Base-by-base conservation (phyloP, 2,888 invertebrate genomes). In the Ormyrus rosae region DNA sequence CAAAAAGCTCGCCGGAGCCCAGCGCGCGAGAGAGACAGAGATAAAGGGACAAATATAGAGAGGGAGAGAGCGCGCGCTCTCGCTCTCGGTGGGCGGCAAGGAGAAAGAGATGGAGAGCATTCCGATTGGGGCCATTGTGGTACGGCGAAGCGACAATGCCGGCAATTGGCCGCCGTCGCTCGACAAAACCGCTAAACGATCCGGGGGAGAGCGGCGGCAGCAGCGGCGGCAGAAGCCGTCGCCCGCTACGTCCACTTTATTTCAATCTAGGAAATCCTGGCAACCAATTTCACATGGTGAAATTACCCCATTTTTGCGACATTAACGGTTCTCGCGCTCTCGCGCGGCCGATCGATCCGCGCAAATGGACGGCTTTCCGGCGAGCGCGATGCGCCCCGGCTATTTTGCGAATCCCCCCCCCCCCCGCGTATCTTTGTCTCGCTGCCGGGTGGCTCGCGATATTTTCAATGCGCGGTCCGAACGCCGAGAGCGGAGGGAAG, bases 101-200 rank as follows among this genome's bases (percentile, higher is more conserved):
- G 48, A 69, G 65, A 71, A 71, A 83, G 83, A 82, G 84, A 83
- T 74, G 83, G 70, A 67, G 87, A 86, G 85, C 85, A 89, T 90
- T 91, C 90, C 91, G 91, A 91, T 91, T 91, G 91, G 91, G 90
- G 89, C 90, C 90, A 91, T 91, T 91, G 91, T 91, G 90, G 90
- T 86, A 88, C 88, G 89, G 87, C 89, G 87, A 87, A 89, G 89
- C 90, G 89, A 91, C 91, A 91, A 91, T 91, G 90, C 90, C 90
- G 89, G 87, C 89, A 91, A 91, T 91, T 91, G 91, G 91, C 90
- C 34, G 34, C 90, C 89, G 90, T 90, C 90, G 90, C 90, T 90
- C 90, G 91, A 91, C 91, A 91, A 91, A 91, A 91, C 91, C 91
- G 89, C 91, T 91, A 91, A 91, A 91, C 89, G 91, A 90, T 91